Conservation (phyloP, 2,797 vertebrate genomes). For the Thripadectes ignobilis region DNA sequence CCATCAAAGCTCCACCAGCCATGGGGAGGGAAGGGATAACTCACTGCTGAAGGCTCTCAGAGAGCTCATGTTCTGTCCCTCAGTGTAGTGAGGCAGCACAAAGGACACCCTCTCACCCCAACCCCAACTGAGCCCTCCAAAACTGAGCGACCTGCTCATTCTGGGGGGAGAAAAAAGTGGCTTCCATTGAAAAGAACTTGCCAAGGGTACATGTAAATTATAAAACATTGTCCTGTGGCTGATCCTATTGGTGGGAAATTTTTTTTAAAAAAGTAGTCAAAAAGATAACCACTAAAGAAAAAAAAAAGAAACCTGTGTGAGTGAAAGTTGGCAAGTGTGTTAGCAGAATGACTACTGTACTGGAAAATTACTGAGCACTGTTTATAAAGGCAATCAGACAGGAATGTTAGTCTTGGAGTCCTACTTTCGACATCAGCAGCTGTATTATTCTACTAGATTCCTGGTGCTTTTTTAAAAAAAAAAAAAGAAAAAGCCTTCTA, state of each 20-base stretch:
- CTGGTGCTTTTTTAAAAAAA: conserved; percentile 30
- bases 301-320: conserved; percentile 51
- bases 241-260: not conserved
- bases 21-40: not conserved
- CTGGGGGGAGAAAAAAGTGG: not conserved
- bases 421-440: conserved; percentile 74
- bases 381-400: conserved; percentile 75
- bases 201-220: not conserved
- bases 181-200: not conserved
- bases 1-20: not conserved
- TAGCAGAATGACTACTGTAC: conserved; percentile 76
- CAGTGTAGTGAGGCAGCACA: not conserved
- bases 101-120: not conserved
- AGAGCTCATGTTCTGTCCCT: not conserved
- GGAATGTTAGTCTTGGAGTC: conserved; percentile 81
- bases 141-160: not conserved
- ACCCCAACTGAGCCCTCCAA: not conserved
- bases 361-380: conserved; percentile 77
- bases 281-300: conserved; percentile 5
- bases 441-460: conserved; percentile 75
- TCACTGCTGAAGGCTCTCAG: not conserved
- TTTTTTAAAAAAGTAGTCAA: not conserved
- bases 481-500: not conserved
- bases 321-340: conserved; percentile 62
- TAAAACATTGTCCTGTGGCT: not conserved